These are phyloP conservation scores for Actenoides lindsayi DNA, from an alignment of 2,113 vertebrate genomes.

Conservation along the genomic window DNA sequence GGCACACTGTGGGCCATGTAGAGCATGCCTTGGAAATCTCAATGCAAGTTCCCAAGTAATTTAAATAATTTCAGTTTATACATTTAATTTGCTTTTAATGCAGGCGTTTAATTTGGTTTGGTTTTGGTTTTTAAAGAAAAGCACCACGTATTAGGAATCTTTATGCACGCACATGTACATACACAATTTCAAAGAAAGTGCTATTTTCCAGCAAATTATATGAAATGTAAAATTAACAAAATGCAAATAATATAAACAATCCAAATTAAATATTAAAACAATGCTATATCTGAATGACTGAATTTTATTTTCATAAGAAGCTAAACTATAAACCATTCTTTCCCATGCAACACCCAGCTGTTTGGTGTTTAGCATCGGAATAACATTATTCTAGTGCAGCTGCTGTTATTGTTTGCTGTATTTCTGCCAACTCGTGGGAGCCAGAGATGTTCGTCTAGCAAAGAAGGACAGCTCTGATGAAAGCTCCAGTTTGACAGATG, in stretches of 20 bases:
- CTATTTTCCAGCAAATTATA: conserved; percentile 60
- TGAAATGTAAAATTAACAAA: conserved; percentile 71
- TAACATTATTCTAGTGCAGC: conserved; percentile 60
- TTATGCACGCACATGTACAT: conserved; percentile 46
- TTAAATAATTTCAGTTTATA: conserved; percentile 59
- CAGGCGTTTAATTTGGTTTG: conserved; percentile 51
- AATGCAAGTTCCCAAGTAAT: not conserved
- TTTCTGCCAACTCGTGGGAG: conserved; percentile 55
- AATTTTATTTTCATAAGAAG: conserved; percentile 59
- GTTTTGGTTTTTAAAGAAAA: conserved; percentile 49
- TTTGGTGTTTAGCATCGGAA: conserved; percentile 23
- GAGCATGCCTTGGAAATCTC: not conserved
- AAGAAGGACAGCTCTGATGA: conserved; percentile 53
- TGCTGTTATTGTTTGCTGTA: conserved; percentile 57
- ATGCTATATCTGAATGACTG: conserved; percentile 41
- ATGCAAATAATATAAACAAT: conserved; percentile 61
- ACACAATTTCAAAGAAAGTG: conserved; percentile 52
- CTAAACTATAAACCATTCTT: conserved; percentile 10
- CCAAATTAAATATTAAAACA: conserved; percentile 63
- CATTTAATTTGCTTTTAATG: conserved; percentile 56
- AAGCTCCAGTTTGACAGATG: conserved; percentile 69
- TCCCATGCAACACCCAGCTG: conserved; percentile 61
- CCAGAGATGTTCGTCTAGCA: conserved; percentile 33
- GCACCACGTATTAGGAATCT: conserved; percentile 40
- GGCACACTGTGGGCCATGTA: not conserved